These are phyloP conservation scores for Ceyx melanurus DNA, from an alignment of 2,113 vertebrate species.

Conservation along the genomic window DNA sequence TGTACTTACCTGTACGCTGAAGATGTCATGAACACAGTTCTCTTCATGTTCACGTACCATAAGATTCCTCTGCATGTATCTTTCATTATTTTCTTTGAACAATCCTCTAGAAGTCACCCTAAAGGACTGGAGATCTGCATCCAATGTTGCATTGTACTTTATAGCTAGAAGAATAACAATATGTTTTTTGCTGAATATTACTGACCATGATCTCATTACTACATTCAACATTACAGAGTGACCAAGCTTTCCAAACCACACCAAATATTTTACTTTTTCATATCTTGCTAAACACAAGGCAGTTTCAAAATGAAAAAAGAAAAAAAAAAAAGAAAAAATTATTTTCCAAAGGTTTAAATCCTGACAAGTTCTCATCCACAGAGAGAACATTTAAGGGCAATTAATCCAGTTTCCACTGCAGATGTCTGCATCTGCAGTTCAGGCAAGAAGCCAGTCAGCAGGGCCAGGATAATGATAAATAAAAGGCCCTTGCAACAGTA, in stretches of 20 bases:
- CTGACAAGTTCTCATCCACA: background rate
- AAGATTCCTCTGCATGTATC: constrained; percentile 74
- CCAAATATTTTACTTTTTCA: background rate
- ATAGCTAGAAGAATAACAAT: constrained; percentile 69
- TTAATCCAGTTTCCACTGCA: background rate
- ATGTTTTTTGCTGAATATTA: background rate
- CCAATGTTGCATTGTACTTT: constrained; percentile 83
- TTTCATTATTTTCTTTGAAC: constrained; percentile 85
- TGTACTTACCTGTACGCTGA: constrained; percentile 85
- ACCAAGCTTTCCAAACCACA: background rate
- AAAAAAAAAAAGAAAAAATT: background rate
- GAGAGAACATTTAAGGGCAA: constrained; percentile 1
- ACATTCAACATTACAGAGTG: background rate
- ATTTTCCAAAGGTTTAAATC: background rate
- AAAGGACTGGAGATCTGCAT: constrained; percentile 84
- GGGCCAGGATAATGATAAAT: background rate
- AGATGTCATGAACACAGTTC: constrained; percentile 72
- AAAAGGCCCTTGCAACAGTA: background rate
- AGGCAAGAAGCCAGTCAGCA: constrained; percentile 6
- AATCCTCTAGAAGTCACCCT: constrained; percentile 86
- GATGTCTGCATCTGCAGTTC: background rate
- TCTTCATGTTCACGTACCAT: constrained; percentile 28
- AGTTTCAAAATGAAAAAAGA: background rate
- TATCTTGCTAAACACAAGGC: background rate
- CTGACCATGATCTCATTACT: background rate